A percentile compares a stretch with the other conserved stretches of the same genome.
Conservation (phyloP, 2,888 invertebrate genomes). For the Cybosia mesomella region DNA sequence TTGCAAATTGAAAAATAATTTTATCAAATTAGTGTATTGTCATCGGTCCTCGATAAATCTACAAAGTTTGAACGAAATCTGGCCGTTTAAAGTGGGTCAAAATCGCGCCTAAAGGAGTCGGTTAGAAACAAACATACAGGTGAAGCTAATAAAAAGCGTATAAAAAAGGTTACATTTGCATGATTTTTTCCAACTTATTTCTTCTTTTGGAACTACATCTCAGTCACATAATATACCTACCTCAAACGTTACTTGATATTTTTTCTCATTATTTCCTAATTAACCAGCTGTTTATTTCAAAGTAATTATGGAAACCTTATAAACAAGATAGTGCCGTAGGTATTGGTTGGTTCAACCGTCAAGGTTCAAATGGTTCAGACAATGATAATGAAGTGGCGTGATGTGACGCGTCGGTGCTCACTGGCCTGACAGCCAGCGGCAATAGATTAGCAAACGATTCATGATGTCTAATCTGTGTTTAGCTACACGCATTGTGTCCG, state of each 20-base stretch:
- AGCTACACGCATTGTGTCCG: conserved; percentile 5
- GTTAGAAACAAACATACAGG: too few relatives aligned
- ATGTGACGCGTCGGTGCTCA: conserved; percentile 64
- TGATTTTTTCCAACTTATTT: too few relatives aligned
- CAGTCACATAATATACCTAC: background rate
- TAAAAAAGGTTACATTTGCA: background rate
- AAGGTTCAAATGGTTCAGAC: conserved; percentile 68
- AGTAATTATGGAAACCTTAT: conserved; percentile 7
- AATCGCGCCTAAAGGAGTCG: too few relatives aligned
- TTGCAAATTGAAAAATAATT: too few relatives aligned
- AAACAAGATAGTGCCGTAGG: conserved; percentile 4
- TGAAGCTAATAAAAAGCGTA: too few relatives aligned
- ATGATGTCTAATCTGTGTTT: conserved; percentile 26
- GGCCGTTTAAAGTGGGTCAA: too few relatives aligned
- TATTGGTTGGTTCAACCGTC: conserved; percentile 55
- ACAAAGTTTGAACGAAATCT: too few relatives aligned
- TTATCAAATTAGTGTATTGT: too few relatives aligned
- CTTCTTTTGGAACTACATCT: background rate
- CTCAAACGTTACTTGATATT: background rate
- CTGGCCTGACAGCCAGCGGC: conserved; percentile 26
- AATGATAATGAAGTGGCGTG: conserved; percentile 80
- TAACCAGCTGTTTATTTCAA: background rate
- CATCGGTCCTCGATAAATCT: too few relatives aligned
- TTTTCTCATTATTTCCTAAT: background rate
- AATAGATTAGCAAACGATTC: conserved; percentile 22